Evolutionary conservation across 2,797 vertebrate species (phyloP).

Genomic region (Xiphophorus birchmanni): DNA sequence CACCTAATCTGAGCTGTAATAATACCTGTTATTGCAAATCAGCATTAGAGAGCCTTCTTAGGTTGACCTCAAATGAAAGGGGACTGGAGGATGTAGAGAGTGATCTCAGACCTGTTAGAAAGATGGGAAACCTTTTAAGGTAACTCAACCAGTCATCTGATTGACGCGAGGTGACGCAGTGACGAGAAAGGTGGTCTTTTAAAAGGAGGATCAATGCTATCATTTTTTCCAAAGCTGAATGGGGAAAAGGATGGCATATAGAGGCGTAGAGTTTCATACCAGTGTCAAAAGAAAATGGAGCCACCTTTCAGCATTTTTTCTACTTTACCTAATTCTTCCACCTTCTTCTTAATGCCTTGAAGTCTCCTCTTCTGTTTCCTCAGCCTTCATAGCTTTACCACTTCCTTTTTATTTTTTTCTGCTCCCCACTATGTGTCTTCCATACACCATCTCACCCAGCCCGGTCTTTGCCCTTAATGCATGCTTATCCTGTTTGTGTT

Average conservation of each 20-base stretch:
- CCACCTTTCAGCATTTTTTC: slow-evolving; percentile 18
- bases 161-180: slow-evolving; percentile 58
- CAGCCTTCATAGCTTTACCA: background rate
- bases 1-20: slow-evolving; percentile 36
- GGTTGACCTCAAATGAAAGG: slow-evolving; percentile 40
- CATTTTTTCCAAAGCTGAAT: slow-evolving; percentile 67
- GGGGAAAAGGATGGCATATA: slow-evolving; percentile 38
- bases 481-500: slow-evolving; percentile 52
- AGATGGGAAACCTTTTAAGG: slow-evolving; percentile 72
- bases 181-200: slow-evolving; percentile 70
- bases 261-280: slow-evolving; percentile 70
- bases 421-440: slow-evolving; percentile 12
- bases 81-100: slow-evolving; percentile 23
- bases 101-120: slow-evolving; percentile 44
- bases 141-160: slow-evolving; percentile 63
- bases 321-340: slow-evolving; percentile 39
- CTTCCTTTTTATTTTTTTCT: background rate
- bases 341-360: slow-evolving; percentile 47
- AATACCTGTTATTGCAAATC: slow-evolving; percentile 27
- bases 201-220: slow-evolving; percentile 80
- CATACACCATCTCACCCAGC: slow-evolving; percentile 14
- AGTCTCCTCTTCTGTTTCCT: slow-evolving; percentile 10
- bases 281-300: slow-evolving; percentile 53
- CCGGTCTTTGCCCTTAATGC: slow-evolving; percentile 32
- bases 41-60: slow-evolving; percentile 38